Conservation (phyloP, 2,888 invertebrate genomes). For the Rhynchonema sp. region DNA sequence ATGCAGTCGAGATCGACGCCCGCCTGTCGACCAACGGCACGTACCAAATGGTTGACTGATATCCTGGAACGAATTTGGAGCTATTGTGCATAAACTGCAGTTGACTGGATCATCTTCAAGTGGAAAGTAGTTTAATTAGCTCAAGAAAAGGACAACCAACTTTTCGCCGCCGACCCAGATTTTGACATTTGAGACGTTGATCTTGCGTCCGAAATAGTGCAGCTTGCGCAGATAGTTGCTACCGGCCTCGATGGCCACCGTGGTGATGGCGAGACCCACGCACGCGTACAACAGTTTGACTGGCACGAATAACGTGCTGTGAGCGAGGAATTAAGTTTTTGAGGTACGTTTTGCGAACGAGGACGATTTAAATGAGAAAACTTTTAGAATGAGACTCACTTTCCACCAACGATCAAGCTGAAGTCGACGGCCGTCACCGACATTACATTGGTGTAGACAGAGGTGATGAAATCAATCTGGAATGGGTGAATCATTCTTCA, state of each 20-base stretch:
- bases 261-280: neutral
- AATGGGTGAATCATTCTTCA: no score
- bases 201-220: conserved; percentile 1
- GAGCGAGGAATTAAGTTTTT: neutral
- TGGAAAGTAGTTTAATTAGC: no score
- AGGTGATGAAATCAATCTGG: neutral
- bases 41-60: neutral
- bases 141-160: neutral
- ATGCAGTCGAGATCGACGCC: neutral
- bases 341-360: neutral
- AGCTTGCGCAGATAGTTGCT: neutral
- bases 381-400: neutral
- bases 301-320: neutral
- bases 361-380: neutral
- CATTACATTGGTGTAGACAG: neutral
- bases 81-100: no score
- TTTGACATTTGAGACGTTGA: neutral
- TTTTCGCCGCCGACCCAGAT: conserved; percentile 1
- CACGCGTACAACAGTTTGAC: neutral
- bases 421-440: neutral
- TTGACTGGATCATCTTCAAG: no score
- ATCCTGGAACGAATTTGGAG: neutral
- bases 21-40: neutral
- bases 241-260: neutral
- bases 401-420: neutral